Evolutionary conservation across 2,797 vertebrate species (phyloP), one percentile per base, ranked within the genome.

Genomic region (Lepilemur ruficaudatus): DNA sequence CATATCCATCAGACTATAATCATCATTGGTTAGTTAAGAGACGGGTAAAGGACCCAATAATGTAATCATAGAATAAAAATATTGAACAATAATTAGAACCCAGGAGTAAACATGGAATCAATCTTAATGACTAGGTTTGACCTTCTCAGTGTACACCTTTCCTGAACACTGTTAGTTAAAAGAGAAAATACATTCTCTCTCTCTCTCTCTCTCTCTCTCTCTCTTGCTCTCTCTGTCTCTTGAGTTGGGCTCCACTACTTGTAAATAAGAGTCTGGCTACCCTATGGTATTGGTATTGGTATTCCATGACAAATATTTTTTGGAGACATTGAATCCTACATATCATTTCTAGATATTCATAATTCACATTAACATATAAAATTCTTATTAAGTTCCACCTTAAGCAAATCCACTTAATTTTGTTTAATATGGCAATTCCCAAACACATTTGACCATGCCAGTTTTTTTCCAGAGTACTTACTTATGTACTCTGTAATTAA

Each of bases 401-500:
- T 75, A 93, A 89, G 72, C 92, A 85, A 90, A 76, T 92, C 7
- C 89, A 13, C 67, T 79, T 82, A 89, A 67, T 70, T 83, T 86
- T 83, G 5, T 84, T 93, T 86, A 82, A 89, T 85, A 22, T 2
- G 82, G 52, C 18, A 95, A 86, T 43, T 79, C 23, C 35, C 35
- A 92, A 84, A 95, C 20, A 83, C 1, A 84, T 73, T 89, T 95
- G 75, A 72, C 14, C 35, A 78, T 70, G 32, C 22, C 38, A 48
- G 22, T 52, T 67, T 57, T 87, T 43, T 32, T 13, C 32, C 67
- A 96, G 43, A 72, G 82, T 88, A 84, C 48, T 48, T 93, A 83
- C 73, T 78, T 96, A 72, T 81, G 72, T 90, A 14, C 30, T 46
- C 30, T 84, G 4, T 91, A 85, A 93, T 95, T 78, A 94, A 55